Evolutionary conservation across 2,113 vertebrate species (phyloP).

Genomic region (Pelusios castaneus): DNA sequence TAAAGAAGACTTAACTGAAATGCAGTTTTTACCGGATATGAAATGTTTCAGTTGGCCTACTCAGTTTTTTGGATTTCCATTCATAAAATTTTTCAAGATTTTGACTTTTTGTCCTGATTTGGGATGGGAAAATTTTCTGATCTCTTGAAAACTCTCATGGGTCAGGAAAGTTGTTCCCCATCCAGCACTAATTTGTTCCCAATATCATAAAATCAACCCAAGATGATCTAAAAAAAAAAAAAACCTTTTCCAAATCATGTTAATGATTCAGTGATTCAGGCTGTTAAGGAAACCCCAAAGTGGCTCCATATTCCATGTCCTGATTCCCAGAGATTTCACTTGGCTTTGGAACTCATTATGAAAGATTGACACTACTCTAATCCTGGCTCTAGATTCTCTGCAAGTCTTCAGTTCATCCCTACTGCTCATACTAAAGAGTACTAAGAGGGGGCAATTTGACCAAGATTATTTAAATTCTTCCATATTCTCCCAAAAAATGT

Average conservation of each 20-base stretch:
- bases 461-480: constrained; percentile 22
- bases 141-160: neutral
- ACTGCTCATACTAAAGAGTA: constrained; percentile 41
- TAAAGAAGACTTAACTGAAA: neutral
- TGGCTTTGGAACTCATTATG: constrained; percentile 58
- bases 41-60: neutral
- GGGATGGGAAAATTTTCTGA: neutral
- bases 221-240: constrained; percentile 13
- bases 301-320: constrained; percentile 56
- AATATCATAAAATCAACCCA: neutral
- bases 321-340: constrained; percentile 49
- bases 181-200: constrained; percentile 15
- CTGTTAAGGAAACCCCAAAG: constrained; percentile 15
- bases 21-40: neutral
- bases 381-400: neutral
- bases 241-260: neutral
- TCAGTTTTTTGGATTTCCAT: neutral
- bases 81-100: neutral
- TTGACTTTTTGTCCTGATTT: neutral
- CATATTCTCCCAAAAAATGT: neutral
- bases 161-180: neutral
- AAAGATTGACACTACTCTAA: neutral
- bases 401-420: neutral
- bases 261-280: constrained; percentile 65
- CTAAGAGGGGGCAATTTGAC: constrained; percentile 3